A percentile compares a stretch with the other conserved stretches of the same genome.
Evolutionary conservation across 2,797 vertebrate species (phyloP).

Genomic region (Mormyrus hasselquistii): DNA sequence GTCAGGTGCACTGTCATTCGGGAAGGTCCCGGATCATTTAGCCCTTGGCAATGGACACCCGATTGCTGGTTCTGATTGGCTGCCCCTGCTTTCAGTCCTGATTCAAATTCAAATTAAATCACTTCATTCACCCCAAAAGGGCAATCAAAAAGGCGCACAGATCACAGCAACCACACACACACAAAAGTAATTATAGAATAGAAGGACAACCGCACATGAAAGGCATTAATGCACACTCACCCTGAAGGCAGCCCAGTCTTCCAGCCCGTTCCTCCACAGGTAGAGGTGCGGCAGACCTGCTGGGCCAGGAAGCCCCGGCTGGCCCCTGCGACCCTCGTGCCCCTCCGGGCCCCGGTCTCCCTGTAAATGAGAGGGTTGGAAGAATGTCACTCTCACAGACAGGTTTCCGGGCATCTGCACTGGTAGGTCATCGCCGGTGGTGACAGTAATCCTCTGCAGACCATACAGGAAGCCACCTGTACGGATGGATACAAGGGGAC

Average conservation of each 20-base stretch:
- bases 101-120: neutral
- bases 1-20: neutral
- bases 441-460: neutral
- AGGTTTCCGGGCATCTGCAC: neutral
- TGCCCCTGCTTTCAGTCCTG: neutral
- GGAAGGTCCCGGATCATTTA: neutral
- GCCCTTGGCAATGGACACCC: neutral
- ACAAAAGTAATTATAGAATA: neutral
- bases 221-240: conserved; percentile 49
- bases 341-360: conserved; percentile 65
- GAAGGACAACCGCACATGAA: neutral
- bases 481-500: neutral
- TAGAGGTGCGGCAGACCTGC: conserved; percentile 70
- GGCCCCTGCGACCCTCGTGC: conserved; percentile 54
- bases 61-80: neutral
- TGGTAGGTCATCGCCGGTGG: neutral
- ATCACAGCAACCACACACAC: neutral
- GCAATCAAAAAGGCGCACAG: neutral
- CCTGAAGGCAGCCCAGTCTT: conserved; percentile 73
- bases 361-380: conserved; percentile 42
- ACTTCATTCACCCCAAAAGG: neutral
- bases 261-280: conserved; percentile 76
- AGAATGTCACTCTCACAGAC: neutral
- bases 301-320: conserved; percentile 61
- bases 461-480: neutral